phyloP scores from a whole-genome alignment of 1,140 invertebrate species.

The Philaenus spumarius region DNA sequence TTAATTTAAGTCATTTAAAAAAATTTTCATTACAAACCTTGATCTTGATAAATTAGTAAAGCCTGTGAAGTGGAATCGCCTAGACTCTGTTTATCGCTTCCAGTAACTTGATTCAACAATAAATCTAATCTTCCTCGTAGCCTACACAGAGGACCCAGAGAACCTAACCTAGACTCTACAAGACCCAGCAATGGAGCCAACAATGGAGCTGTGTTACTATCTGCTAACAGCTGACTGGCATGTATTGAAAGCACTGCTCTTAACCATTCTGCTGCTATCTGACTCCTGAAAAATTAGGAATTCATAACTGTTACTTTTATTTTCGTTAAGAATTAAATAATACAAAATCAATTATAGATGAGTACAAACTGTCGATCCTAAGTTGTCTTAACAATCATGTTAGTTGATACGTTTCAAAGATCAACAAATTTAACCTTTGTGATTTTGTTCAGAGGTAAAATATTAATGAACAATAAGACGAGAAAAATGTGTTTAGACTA shows the following conservation, averaged over 20 bases:
- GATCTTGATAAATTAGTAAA: constrained; percentile 50
- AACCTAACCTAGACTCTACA: constrained; percentile 49
- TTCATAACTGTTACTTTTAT: constrained; percentile 8
- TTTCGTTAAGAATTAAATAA: constrained; percentile 4
- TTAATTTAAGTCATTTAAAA: too few relatives aligned
- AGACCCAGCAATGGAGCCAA: constrained; percentile 50
- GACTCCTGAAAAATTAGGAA: constrained; percentile 43
- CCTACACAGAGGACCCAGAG: constrained; percentile 47
- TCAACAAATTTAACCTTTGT: background rate
- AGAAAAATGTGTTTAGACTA: too few relatives aligned
- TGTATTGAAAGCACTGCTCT: constrained; percentile 50
- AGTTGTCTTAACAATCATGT: too few relatives aligned
- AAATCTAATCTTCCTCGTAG: constrained; percentile 51
- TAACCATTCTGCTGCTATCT: constrained; percentile 53
- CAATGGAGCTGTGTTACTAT: constrained; percentile 46
- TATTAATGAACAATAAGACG: too few relatives aligned
- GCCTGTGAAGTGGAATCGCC: constrained; percentile 33
- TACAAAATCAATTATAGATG: constrained; percentile 2
- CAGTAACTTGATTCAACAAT: constrained; percentile 47
- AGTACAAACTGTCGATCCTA: background rate
- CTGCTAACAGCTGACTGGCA: constrained; percentile 52
- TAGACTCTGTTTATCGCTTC: constrained; percentile 36
- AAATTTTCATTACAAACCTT: constrained; percentile 43
- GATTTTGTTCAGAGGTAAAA: too few relatives aligned
- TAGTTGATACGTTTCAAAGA: too few relatives aligned